phyloP scores from a whole-genome alignment of 2,888 invertebrate genomes.

The Sceliomorpha sp. region DNA sequence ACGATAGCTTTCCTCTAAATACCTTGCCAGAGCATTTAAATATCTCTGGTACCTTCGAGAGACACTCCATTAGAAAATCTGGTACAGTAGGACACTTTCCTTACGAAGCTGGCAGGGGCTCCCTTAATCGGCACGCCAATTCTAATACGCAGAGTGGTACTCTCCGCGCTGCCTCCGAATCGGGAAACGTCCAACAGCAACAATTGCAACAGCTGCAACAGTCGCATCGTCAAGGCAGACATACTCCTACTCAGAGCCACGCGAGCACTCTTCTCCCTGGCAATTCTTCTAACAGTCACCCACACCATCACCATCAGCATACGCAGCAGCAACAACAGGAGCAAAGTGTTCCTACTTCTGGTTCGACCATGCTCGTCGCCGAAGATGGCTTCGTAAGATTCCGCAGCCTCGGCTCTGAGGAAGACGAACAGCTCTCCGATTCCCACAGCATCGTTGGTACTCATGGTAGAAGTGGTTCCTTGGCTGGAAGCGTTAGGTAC shows the following conservation, averaged over 20 bases:
- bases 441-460: constrained; percentile 73
- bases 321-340: too few relatives aligned
- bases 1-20: constrained; percentile 84
- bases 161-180: constrained; percentile 81
- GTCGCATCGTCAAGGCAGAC: constrained; percentile 57
- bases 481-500: constrained; percentile 75
- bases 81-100: constrained; percentile 83
- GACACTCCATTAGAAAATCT: constrained; percentile 82
- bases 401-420: constrained; percentile 84
- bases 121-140: constrained; percentile 80
- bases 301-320: constrained; percentile 79
- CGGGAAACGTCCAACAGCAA: too few relatives aligned
- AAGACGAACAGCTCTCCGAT: constrained; percentile 71
- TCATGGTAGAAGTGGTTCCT: constrained; percentile 73
- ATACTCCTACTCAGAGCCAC: constrained; percentile 67
- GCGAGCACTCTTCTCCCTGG: constrained; percentile 35
- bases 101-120: constrained; percentile 78
- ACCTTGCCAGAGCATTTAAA: constrained; percentile 80
- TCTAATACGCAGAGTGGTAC: constrained; percentile 28
- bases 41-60: constrained; percentile 76
- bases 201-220: constrained; percentile 16
- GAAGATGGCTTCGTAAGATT: constrained; percentile 95
- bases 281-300: constrained; percentile 70
- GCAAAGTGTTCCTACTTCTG: too few relatives aligned
- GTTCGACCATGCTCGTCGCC: constrained; percentile 90